Base-by-base conservation (phyloP, 2,113 vertebrate species). In the Shinisaurus crocodilurus region DNA sequence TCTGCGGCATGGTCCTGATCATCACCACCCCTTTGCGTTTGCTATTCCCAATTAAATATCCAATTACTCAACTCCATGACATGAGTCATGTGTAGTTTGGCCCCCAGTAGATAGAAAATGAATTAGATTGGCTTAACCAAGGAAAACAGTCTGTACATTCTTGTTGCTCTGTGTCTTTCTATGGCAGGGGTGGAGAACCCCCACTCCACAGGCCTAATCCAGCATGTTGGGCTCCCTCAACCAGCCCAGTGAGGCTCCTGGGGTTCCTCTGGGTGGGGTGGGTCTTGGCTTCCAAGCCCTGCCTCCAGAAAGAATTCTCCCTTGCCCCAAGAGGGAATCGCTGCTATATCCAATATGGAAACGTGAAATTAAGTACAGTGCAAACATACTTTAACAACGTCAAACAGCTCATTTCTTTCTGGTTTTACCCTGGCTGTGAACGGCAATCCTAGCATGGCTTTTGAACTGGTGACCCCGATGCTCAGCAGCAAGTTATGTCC, bases 341-440 rank as follows among this genome's bases (percentile, higher is more conserved):
- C 18, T 63, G 60, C 12, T 20, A 63, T 18, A 63, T 63, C 60
- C 10, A 63, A 23, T 3, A 23, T 37, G 20, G 29, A 32, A 0
- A 1, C 89, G 89, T 92, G 67, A 91, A 93, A 89, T 92, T 95
- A 89, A 86, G 81, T 87, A 60, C 85, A 92, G 92, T 88, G 85
- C 86, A 95, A 90, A 86, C n/a, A 25, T 34, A 0, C 6, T 3
- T 89, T 87, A 90, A 92, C 92, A 92, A 77, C 1, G 0, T 80
- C 25, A 37, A 85, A 92, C 15, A 80, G n/a, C 90, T 34, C 67
- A 9, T 82, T 89, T 76, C 85, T 92, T 92, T 84, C 29, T 48
- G 84, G 1, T 0, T 48, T 80, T 93, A 34, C 25, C 32, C 60
- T 74, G 45, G n/a, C 83, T 2, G 9, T 60, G 43, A 74, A 91